Evolutionary conservation across 37 sponge, comb jelly and placozoan species (phyloP), one percentile per base, ranked within the genome.

Genomic region (Tethya wilhelma): DNA sequence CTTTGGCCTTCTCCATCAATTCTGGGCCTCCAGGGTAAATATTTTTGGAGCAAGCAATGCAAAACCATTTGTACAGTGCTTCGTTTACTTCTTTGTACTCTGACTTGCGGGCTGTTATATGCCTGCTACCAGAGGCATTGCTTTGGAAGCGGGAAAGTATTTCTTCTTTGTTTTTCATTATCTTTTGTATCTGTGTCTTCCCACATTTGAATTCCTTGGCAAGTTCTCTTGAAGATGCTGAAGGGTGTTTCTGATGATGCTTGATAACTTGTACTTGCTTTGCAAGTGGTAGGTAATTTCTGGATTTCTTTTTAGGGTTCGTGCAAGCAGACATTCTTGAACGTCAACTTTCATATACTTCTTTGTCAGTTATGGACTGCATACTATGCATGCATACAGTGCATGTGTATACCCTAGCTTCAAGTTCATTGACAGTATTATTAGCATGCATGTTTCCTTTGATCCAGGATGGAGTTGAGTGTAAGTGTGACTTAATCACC

Each of bases 201-300:
- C 84, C 84, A 66, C 84, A 84, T 33, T 31, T 7, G 41, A 57
- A 75, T 25, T n/a, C n/a, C 39, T 72, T 65, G 23, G 56, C 84
- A 36, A 84, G 63, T 56, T 29, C 69, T 55, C 84, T 84, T 33
- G 60, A 20, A 38, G 68, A 6, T 12, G 71, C 26, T 58, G 26
- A 33, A 64, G 85, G 85, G 39, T 85, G 59, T 4, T 40, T 38
- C 56, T 85, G 40, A 37, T 59, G 32, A 4, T 56, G 2, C 14
- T 64, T 17, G 22, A 85, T 85, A 20, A 85, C 63, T 58, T 85
- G 69, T 9, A 77, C 73, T 59, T 85, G 71, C 72, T 85, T 46
- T 40, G 76, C 29, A 40, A 85, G 42, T 25, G 64, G 55, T 25
- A 85, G 67, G 41, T 36, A 26, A 64, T 67, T 76, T 64, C 78